Evolutionary conservation across 2,113 vertebrate genomes (phyloP).

Genomic region (Calidris pygmaea): DNA sequence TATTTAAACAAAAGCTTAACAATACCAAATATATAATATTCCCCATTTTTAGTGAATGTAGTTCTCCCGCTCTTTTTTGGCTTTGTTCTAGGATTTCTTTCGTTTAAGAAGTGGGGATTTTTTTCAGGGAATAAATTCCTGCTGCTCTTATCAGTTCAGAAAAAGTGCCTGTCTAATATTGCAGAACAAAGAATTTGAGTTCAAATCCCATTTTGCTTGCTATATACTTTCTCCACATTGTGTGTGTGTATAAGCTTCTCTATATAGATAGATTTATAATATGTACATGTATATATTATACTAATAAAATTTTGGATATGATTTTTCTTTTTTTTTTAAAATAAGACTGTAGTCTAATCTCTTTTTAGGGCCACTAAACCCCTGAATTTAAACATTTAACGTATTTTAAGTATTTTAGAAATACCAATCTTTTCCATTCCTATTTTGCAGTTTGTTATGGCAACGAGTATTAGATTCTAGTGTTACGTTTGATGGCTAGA

Average conservation of each 20-base stretch:
- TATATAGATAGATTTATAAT: neutral
- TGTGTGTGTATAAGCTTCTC: neutral
- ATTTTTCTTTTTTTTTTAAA: neutral
- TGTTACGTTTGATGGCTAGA: neutral
- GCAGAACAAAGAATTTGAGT: neutral
- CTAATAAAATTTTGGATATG: neutral
- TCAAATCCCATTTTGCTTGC: neutral
- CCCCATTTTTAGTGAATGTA: neutral
- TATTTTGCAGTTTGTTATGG: neutral
- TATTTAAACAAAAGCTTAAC: neutral
- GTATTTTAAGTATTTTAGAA: neutral
- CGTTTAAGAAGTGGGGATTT: neutral
- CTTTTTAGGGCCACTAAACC: neutral
- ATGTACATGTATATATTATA: neutral
- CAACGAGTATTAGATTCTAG: neutral
- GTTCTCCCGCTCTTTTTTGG: neutral
- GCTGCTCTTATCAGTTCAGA: neutral
- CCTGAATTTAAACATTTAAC: neutral
- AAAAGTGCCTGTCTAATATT: neutral
- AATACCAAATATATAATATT: neutral
- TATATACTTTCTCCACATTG: neutral
- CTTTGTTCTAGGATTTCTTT: neutral
- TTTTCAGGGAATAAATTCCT: neutral
- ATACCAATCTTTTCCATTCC: neutral
- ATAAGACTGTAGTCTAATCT: neutral